Conservation (phyloP, 2,797 vertebrate genomes). For the Gobionotothen gibberifrons region DNA sequence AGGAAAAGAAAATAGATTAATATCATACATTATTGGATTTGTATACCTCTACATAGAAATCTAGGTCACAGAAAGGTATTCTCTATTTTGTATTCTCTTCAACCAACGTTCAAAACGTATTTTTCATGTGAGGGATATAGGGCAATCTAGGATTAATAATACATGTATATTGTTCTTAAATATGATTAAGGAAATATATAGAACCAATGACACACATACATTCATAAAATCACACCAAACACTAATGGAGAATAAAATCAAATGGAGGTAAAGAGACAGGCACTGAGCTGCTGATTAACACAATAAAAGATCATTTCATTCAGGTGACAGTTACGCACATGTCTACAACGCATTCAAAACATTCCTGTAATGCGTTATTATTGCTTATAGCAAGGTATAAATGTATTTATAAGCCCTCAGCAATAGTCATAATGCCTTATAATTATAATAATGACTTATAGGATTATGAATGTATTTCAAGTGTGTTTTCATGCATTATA, state of each 20-base stretch:
- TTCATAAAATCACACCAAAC: background rate
- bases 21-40: constrained; percentile 23
- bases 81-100: background rate
- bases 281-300: constrained; percentile 18
- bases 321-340: too few species aligned
- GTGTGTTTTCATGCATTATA: too few species aligned
- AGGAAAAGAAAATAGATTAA: constrained; percentile 40
- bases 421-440: too few species aligned
- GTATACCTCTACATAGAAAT: background rate
- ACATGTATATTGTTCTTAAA: background rate
- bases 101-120: background rate
- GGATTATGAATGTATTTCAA: too few species aligned
- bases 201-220: background rate
- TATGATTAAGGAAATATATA: background rate
- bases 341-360: too few species aligned
- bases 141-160: background rate
- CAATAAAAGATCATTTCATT: constrained; percentile 7
- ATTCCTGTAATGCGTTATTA: too few species aligned
- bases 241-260: constrained; percentile 1
- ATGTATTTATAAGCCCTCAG: too few species aligned
- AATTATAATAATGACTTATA: too few species aligned
- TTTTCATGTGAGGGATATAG: background rate
- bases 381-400: too few species aligned
- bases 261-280: background rate
- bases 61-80: rapidly evolving